phyloP scores from a whole-genome alignment of 37 sponge, comb jelly and placozoan genomes.

The Halisarca cf. caerulea region DNA sequence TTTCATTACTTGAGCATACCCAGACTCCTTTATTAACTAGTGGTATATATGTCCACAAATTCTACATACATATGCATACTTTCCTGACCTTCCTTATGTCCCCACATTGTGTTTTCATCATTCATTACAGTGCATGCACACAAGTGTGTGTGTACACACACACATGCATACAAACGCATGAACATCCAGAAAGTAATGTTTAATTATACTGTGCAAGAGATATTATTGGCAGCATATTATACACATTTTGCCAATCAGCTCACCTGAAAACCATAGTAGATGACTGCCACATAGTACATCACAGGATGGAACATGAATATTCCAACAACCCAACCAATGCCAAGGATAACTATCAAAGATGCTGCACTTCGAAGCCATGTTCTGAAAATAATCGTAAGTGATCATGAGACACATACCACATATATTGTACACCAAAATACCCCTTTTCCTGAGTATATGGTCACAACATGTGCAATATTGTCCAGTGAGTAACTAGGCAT shows the following conservation, averaged over 20 bases:
- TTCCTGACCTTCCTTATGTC: background rate
- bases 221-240: background rate
- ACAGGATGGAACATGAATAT: conserved; percentile 32
- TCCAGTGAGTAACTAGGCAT: too few relatives aligned
- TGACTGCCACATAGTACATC: conserved; percentile 34
- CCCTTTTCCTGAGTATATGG: too few relatives aligned
- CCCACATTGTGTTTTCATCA: background rate
- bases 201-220: background rate
- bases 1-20: background rate
- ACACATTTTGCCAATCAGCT: background rate
- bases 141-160: too few relatives aligned
- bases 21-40: background rate
- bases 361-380: background rate
- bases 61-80: background rate
- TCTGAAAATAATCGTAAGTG: too few relatives aligned
- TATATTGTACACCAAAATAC: too few relatives aligned
- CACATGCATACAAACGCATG: too few relatives aligned
- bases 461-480: too few relatives aligned
- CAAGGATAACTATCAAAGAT: conserved; percentile 52
- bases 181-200: background rate
- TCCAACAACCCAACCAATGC: conserved; percentile 62
- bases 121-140: background rate
- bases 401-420: too few relatives aligned
- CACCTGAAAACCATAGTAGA: conserved; percentile 53
- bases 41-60: background rate